A percentile compares a stretch with the other conserved stretches of the same genome.
phyloP scores from a whole-genome alignment of 2,113 vertebrate genomes.

The Pampusana beccarii region DNA sequence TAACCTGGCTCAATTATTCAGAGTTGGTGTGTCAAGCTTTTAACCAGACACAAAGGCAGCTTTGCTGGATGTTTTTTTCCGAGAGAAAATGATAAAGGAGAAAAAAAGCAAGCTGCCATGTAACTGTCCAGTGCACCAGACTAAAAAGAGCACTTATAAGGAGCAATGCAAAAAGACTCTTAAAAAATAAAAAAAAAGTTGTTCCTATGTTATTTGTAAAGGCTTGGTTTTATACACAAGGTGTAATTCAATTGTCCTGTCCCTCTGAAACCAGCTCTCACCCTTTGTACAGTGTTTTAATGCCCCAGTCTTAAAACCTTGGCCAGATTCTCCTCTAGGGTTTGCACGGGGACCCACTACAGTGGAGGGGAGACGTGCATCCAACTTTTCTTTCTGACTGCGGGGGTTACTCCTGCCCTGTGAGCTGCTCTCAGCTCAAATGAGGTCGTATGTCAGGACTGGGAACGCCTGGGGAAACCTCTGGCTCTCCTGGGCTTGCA shows the following conservation, averaged over 20 bases:
- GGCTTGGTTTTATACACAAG: not conserved
- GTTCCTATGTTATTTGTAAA: not conserved
- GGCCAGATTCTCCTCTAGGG: not conserved
- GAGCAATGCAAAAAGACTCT: not conserved
- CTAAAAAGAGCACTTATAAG: not conserved
- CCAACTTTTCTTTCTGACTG: not conserved
- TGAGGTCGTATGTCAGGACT: not conserved
- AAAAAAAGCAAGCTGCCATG: not conserved
- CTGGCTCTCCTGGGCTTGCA: not conserved
- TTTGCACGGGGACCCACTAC: not conserved
- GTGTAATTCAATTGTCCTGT: not conserved
- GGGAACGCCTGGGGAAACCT: not conserved
- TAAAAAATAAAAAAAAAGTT: not conserved
- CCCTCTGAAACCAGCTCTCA: not conserved
- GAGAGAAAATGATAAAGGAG: not conserved
- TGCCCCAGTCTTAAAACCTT: not conserved
- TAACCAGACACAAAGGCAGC: not conserved
- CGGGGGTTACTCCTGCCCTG: not conserved
- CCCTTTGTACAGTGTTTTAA: not conserved
- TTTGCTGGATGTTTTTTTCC: not conserved
- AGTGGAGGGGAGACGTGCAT: not conserved
- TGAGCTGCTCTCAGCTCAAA: not conserved
- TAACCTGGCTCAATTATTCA: slow-evolving; percentile 24
- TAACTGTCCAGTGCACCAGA: not conserved
- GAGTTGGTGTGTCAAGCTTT: not conserved